Percentiles rank a stretch among this genome's conserved stretches.
Conservation (phyloP, 2,113 vertebrate genomes). For the Rhinichthys klamathensis region DNA sequence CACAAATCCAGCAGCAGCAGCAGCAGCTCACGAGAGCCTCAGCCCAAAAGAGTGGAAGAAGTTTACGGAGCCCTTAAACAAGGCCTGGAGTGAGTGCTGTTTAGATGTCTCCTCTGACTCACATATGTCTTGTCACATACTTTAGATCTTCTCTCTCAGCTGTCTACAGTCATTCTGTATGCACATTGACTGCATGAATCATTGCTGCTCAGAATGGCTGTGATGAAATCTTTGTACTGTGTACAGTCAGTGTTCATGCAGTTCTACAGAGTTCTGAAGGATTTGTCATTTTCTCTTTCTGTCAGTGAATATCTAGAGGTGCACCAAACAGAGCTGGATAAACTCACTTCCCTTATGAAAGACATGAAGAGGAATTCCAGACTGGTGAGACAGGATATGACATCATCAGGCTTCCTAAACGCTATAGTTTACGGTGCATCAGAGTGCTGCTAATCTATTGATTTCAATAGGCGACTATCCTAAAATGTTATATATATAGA, state of each 20-base stretch:
- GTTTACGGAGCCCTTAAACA: conserved; percentile 90
- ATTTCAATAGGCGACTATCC: neutral
- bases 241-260: neutral
- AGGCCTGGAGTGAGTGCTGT: conserved; percentile 89
- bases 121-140: neutral
- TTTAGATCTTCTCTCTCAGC: neutral
- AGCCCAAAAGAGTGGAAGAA: conserved; percentile 91
- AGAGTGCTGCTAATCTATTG: conserved; percentile 16
- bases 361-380: conserved; percentile 98
- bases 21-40: conserved; percentile 87
- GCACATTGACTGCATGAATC: neutral
- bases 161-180: neutral
- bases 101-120: neutral
- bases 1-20: conserved; percentile 87
- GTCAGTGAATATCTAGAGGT: conserved; percentile 92
- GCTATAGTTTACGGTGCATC: neutral
- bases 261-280: neutral
- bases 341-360: conserved; percentile 89
- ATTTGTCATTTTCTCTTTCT: neutral
- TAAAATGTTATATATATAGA: too few relatives aligned
- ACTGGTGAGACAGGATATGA: conserved; percentile 80
- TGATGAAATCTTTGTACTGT: neutral
- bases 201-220: neutral
- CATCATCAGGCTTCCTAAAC: conserved; percentile 4
- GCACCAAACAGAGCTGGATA: conserved; percentile 93